Conservation (phyloP, 2,797 vertebrate species). For the Spinibarbus caldwelli region DNA sequence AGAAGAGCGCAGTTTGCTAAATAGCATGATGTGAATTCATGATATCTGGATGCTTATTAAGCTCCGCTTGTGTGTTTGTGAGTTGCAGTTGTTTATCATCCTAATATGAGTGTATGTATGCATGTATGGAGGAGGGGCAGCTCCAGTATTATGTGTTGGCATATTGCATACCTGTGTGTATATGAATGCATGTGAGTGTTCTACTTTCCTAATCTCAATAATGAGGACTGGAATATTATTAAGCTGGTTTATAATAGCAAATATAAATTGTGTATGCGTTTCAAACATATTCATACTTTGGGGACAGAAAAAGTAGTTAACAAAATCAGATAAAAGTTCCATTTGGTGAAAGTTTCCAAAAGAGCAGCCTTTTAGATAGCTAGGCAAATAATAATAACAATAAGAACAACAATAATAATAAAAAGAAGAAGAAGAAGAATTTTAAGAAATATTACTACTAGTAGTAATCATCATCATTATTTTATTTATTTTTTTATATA, state of each 20-base stretch:
- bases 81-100: conserved; percentile 15
- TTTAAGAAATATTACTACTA: too few relatives aligned
- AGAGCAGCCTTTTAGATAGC: too few relatives aligned
- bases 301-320: not conserved
- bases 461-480: too few relatives aligned
- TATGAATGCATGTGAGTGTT: conserved; percentile 1
- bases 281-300: not conserved
- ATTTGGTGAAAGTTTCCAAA: not conserved
- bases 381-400: too few relatives aligned
- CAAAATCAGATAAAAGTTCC: not conserved
- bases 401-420: too few relatives aligned
- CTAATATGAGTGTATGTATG: not conserved
- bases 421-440: too few relatives aligned
- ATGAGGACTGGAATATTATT: conserved; percentile 18
- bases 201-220: conserved; percentile 38
- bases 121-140: not conserved
- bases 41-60: conserved; percentile 36
- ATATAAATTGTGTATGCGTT: not conserved
- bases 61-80: not conserved
- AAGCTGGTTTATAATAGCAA: not conserved
- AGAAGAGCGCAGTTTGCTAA: conserved; percentile 26
- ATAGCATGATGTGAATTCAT: conserved; percentile 42
- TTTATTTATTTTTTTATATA: too few relatives aligned
- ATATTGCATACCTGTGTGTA: not conserved
- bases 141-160: conserved; percentile 13